A percentile compares a stretch with the other conserved stretches of the same genome.
Conservation (phyloP, 2,888 invertebrate genomes). For the Cynaeus angustus region DNA sequence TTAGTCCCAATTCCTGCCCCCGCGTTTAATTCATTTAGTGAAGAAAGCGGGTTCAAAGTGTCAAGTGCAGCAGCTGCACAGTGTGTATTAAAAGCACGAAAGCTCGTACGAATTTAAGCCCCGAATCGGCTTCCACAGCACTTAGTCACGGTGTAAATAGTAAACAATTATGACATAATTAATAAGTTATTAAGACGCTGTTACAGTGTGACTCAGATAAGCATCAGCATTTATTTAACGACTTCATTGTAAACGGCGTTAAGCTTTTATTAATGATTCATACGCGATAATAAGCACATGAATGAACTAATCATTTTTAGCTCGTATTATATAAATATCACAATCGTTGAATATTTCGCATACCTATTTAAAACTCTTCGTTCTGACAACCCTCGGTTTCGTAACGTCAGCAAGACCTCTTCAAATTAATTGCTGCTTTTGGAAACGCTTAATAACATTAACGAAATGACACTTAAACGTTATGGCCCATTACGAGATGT, state of each 20-base stretch:
- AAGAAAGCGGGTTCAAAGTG: slow-evolving; percentile 48
- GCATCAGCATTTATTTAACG: slow-evolving; percentile 35
- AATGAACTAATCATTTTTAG: too few relatives aligned
- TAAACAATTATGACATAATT: slow-evolving; percentile 47
- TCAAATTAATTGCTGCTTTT: slow-evolving; percentile 49
- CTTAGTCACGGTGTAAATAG: slow-evolving; percentile 47
- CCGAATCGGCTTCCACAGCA: slow-evolving; percentile 38
- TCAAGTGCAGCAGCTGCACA: slow-evolving; percentile 45
- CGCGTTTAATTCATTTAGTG: slow-evolving; percentile 35
- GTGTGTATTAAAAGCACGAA: slow-evolving; percentile 18
- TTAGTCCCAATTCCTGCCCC: slow-evolving; percentile 42
- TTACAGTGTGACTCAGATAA: slow-evolving; percentile 39
- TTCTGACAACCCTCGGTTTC: slow-evolving; percentile 41
- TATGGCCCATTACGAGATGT: slow-evolving; percentile 43
- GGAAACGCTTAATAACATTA: slow-evolving; percentile 47
- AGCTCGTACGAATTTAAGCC: slow-evolving; percentile 20
- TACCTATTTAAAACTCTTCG: too few relatives aligned
- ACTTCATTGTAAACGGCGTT: slow-evolving; percentile 26
- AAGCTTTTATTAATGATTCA: slow-evolving; percentile 45
- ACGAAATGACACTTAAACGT: slow-evolving; percentile 47
- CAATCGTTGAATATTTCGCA: too few relatives aligned
- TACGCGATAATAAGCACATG: too few relatives aligned
- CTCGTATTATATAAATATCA: too few relatives aligned
- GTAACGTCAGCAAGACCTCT: slow-evolving; percentile 48
- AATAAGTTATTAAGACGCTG: slow-evolving; percentile 44